A percentile compares a stretch with the other conserved stretches of the same genome.
These are phyloP conservation scores for Rhyacichthys aspro DNA, from an alignment of 2,797 vertebrate species.

Conservation along the genomic window DNA sequence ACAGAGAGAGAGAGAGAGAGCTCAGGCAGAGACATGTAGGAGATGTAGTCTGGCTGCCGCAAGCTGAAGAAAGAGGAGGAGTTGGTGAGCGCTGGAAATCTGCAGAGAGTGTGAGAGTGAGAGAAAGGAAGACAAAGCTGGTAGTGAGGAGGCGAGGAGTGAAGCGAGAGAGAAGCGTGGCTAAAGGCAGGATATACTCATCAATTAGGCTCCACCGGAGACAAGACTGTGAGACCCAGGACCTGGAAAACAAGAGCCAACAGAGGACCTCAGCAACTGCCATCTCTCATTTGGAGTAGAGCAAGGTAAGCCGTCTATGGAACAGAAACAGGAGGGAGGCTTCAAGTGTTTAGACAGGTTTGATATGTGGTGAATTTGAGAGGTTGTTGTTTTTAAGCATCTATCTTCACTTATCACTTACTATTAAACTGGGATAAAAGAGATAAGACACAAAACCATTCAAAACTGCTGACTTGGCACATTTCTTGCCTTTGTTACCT, in stretches of 20 bases:
- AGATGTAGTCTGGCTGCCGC: constrained; percentile 78
- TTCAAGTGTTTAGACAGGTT: background rate
- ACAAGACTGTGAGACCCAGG: constrained; percentile 13
- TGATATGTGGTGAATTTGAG: no score
- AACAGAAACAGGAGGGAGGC: background rate
- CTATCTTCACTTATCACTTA: constrained; percentile 5
- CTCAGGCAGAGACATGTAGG: constrained; percentile 79
- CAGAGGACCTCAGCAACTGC: constrained; percentile 21
- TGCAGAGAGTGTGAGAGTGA: constrained; percentile 66
- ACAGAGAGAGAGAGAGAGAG: constrained; percentile 40
- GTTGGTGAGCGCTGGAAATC: constrained; percentile 69
- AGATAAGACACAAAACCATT: constrained; percentile 17
- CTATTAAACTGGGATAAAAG: constrained; percentile 23
- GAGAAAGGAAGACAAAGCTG: constrained; percentile 63
- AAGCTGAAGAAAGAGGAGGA: constrained; percentile 74
- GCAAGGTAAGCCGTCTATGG: constrained; percentile 41
- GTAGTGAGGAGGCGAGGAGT: constrained; percentile 60
- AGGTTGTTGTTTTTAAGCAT: constrained; percentile 15
- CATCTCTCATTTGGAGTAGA: constrained; percentile 40
- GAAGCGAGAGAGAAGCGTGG: constrained; percentile 41
- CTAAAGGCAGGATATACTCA: constrained; percentile 29
- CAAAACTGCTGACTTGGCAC: constrained; percentile 58
- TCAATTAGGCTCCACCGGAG: constrained; percentile 26
- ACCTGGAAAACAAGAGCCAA: constrained; percentile 16
- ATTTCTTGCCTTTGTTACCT: constrained; percentile 32